Base-by-base conservation (phyloP, 2,113 vertebrate genomes). In the Scomber colias region DNA sequence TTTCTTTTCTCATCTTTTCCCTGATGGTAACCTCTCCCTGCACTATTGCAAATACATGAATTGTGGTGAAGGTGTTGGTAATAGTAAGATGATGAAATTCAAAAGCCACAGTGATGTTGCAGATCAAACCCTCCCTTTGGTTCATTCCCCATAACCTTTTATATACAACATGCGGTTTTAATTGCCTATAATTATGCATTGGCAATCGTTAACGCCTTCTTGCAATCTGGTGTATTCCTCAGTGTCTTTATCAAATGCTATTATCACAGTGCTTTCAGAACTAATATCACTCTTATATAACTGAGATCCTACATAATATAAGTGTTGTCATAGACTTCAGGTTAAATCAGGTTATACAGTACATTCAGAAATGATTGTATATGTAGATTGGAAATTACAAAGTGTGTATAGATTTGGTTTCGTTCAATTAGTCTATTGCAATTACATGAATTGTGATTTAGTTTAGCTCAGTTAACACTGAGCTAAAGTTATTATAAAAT, bases 191-290 rank as follows among this genome's bases (percentile, higher is more conserved):
- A 77, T 77, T 53, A 64, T 53, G 15, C 31, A 16, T 11, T 53
- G 50, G 55, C 17, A 50, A 61, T 57, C 2, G 10, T 59, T 53
- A 64, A 67, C 3, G 62, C 21, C 48, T 68, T 54, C 63, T 56
- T 78, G 51, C 63, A 78, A 74, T 69, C 63, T 69, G 77, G 17
- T 48, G 59, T 64, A 65, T 60, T 57, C n/a, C 53, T 69, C 21
- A 40, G 50, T 60, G 46, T 65, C 70, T 71, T 75, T 50, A 60
- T 50, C 48, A 74, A 56, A 68, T 19, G 55, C 17, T 35, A 65
- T 70, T 57, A 79, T 57, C 15, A 14, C 65, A 71, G 67, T 35
- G 46, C 53, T 71, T 31, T 40, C 19, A 63, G 44, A 40, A 44
- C 19, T 16, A 10, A 62, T 21, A 51, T 2, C 21, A 27, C 11